Conservation (phyloP, 2,888 invertebrate species). For the Celastrina argiolus region DNA sequence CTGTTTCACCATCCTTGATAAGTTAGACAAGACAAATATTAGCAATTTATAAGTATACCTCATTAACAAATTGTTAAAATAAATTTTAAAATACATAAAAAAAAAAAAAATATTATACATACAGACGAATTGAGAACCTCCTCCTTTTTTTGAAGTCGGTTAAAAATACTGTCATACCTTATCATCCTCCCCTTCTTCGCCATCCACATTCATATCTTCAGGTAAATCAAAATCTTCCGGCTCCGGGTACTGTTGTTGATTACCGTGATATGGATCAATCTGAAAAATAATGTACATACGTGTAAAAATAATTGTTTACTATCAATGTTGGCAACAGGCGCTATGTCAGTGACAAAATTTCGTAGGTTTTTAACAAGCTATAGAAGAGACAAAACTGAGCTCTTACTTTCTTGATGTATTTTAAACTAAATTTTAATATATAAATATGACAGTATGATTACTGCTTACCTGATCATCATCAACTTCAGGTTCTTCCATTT, state of each 20-base stretch:
- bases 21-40: background rate
- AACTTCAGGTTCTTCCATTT: conserved; percentile 87
- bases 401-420: background rate
- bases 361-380: background rate
- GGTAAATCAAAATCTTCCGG: conserved; percentile 93
- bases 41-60: background rate
- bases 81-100: no score
- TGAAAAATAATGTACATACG: conserved; percentile 32
- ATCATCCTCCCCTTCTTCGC: conserved; percentile 79
- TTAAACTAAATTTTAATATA: background rate
- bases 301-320: background rate
- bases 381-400: background rate
- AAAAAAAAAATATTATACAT: no score
- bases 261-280: conserved; percentile 89
- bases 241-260: conserved; percentile 86
- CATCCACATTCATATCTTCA: conserved; percentile 90
- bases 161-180: conserved; percentile 45
- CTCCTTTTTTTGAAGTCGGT: no score
- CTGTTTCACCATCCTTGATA: conserved; percentile 71
- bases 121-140: no score
- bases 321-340: no score
- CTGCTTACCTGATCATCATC: conserved; percentile 84
- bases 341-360: background rate
- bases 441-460: background rate
- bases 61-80: no score